Evolutionary conservation across 2,888 invertebrate genomes (phyloP).

Genomic region (Spialia ferax): DNA sequence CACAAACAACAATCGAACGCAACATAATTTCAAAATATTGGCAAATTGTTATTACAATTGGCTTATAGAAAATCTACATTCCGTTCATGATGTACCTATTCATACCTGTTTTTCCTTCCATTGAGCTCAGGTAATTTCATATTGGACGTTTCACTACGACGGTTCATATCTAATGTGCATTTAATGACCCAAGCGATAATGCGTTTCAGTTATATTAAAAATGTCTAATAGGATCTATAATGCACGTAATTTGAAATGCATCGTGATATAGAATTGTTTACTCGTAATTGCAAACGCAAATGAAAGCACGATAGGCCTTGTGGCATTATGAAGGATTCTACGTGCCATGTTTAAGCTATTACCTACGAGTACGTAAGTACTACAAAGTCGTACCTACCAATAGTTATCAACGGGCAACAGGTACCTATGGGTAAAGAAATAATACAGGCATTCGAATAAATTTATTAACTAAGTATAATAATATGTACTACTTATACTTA

Average conservation of each 20-base stretch:
- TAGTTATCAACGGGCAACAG: too few species aligned
- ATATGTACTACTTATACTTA: too few species aligned
- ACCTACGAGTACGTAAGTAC: slow-evolving; percentile 12
- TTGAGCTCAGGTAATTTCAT: slow-evolving; percentile 25
- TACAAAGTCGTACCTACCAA: too few species aligned
- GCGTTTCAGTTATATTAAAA: slow-evolving; percentile 27
- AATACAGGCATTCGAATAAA: too few species aligned
- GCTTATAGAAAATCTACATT: slow-evolving; percentile 19
- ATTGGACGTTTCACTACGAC: slow-evolving; percentile 30
- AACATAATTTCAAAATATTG: slow-evolving; percentile 6
- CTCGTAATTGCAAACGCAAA: slow-evolving; percentile 30
- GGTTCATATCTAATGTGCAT: slow-evolving; percentile 17
- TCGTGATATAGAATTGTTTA: neutral
- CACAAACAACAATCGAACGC: neutral
- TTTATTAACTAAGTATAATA: too few species aligned
- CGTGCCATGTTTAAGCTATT: slow-evolving; percentile 5
- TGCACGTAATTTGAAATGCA: slow-evolving; percentile 26
- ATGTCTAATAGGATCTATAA: slow-evolving; percentile 33
- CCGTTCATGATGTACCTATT: slow-evolving; percentile 6
- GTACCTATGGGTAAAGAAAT: too few species aligned
- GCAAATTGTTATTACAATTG: slow-evolving; percentile 35
- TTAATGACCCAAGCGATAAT: slow-evolving; percentile 28
- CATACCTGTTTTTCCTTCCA: slow-evolving; percentile 22
- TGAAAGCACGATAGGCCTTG: slow-evolving; percentile 26
- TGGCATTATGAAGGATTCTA: slow-evolving; percentile 29